Base-by-base conservation (phyloP, 2,888 invertebrate species). In the Frankliniella intonsa region DNA sequence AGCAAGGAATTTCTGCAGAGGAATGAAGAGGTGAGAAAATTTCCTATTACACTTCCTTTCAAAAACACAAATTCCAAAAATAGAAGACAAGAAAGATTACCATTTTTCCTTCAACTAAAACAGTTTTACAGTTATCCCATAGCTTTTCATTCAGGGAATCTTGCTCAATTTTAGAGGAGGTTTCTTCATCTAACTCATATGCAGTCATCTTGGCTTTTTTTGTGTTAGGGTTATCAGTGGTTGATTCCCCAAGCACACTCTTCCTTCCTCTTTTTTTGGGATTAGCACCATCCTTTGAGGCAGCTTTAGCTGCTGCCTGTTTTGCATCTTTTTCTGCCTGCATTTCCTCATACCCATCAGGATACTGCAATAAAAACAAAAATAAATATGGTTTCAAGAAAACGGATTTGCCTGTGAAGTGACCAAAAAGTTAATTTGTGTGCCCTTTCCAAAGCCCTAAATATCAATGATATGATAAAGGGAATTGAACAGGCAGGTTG, bases 321-420 rank as follows among this genome's bases (percentile, higher is more conserved):
- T 83, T 82, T 81, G 81, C 80, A 79, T 88, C 88, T 85, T 90
- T 90, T 84, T 90, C 89, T 0, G 90, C 90, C 86, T 91, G 90
- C 0, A 92, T 92, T 87, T 93, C 93, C 80, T 92, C 86, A 86
- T 92, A 94, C 3, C 94, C 94, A 49, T 93, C 93, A 8, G 94
- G 94, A 87, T 93, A 94, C 92, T 92, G 86, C 50, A 86, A 85
- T 81, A 55, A 84, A 83, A 82, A 83, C 82, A 80, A 80, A 81
- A 80, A 81, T 65, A 79, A 55, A 17, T 69, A 51, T 19, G 82
- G 22, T 50, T 19, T 62, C 51, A 55, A 12, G 5, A 38, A 38
- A 81, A 55, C 79, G 84, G 82, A 80, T 86, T 84, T 50, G 25
- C 7, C 62, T 86, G 84, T 7, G 87, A 83, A 9, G 86, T 87